phyloP scores from a whole-genome alignment of 2,888 invertebrate species.

The Phragmatobia fuliginosa region DNA sequence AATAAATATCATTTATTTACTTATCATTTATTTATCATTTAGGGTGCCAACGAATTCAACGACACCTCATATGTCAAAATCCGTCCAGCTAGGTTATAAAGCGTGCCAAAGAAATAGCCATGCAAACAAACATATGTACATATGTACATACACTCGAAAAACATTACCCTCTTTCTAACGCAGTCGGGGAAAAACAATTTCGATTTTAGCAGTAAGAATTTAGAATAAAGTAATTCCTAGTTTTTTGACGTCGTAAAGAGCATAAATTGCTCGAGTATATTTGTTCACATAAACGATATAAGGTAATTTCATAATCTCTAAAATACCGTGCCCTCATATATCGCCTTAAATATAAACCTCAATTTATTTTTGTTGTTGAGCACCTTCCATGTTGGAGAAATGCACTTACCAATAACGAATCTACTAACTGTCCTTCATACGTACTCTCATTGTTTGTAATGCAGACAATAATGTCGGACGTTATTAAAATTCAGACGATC shows the following conservation, averaged over 20 bases:
- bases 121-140: too few species aligned
- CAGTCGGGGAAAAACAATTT: neutral
- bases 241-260: neutral
- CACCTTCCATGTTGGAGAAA: neutral
- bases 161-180: too few species aligned
- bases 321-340: neutral
- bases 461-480: slow-evolving; percentile 12
- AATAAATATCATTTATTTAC: too few species aligned
- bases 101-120: too few species aligned
- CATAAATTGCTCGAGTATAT: neutral
- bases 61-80: too few species aligned
- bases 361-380: neutral
- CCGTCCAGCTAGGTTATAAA: too few species aligned
- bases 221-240: neutral
- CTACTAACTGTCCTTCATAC: slow-evolving; percentile 9
- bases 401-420: neutral
- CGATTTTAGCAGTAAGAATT: neutral
- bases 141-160: too few species aligned
- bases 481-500: slow-evolving; percentile 20
- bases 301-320: neutral
- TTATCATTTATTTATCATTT: too few species aligned
- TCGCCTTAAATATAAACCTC: neutral
- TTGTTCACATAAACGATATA: neutral
- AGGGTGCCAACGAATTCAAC: too few species aligned
- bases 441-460: slow-evolving; percentile 9